Percentiles rank a stretch among this genome's conserved stretches.
Conservation (phyloP, 2,888 invertebrate species). For the Drosophila borealis region DNA sequence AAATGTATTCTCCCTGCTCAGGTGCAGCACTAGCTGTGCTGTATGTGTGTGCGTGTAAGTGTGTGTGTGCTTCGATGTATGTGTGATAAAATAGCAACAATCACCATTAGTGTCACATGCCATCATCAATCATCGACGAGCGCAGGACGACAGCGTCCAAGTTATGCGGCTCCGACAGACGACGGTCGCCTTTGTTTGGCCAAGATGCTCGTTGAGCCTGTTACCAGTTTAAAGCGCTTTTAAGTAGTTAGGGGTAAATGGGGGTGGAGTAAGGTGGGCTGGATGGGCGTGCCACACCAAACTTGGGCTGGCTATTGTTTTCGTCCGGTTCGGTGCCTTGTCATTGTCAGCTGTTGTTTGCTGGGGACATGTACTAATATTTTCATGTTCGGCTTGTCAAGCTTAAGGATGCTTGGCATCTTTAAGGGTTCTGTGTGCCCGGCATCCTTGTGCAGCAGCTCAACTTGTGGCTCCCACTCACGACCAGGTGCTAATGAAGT, state of each 20-base stretch:
- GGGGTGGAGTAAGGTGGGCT: neutral
- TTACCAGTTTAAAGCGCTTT: conserved; percentile 74
- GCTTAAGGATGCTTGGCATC: conserved; percentile 35
- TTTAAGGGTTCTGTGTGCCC: conserved; percentile 4
- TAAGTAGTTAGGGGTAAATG: conserved; percentile 49
- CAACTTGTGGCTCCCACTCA: conserved; percentile 40
- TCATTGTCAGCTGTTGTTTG: conserved; percentile 78
- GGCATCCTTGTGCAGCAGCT: conserved; percentile 36
- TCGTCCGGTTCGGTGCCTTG: conserved; percentile 49
- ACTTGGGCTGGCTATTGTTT: conserved; percentile 55
- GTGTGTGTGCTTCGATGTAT: conserved; percentile 20
- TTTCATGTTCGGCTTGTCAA: conserved; percentile 73
- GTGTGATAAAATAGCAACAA: conserved; percentile 81
- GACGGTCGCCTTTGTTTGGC: conserved; percentile 48
- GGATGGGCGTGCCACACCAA: neutral
- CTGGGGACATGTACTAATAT: conserved; percentile 69
- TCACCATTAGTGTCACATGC: conserved; percentile 81
- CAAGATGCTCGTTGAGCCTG: conserved; percentile 55
- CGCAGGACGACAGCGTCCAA: conserved; percentile 54
- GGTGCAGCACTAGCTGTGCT: conserved; percentile 49
- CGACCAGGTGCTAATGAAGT: conserved; percentile 78
- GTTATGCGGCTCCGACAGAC: conserved; percentile 27
- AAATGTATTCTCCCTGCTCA: conserved; percentile 52
- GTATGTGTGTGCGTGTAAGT: neutral
- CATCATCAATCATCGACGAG: conserved; percentile 78